These are phyloP conservation scores for Epizoanthus ramosus DNA, from an alignment of 92 coral and sea anemone species.

Conservation along the genomic window DNA sequence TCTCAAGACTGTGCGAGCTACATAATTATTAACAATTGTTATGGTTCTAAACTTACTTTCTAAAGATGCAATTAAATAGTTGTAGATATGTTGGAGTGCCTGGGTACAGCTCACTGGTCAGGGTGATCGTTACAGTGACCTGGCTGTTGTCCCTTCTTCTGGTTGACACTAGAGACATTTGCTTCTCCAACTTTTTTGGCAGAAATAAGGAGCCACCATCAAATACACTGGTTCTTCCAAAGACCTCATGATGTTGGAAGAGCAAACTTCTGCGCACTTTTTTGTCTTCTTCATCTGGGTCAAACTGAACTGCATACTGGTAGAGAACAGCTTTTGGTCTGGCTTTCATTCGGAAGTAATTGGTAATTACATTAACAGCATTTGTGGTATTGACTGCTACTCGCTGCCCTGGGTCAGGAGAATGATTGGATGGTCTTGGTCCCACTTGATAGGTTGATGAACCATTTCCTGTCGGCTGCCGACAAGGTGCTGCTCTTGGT, in stretches of 20 bases:
- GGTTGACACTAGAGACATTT: background rate
- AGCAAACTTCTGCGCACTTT: background rate
- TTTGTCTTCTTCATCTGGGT: constrained; percentile 11
- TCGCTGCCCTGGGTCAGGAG: too few species aligned
- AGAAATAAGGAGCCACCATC: constrained; percentile 1
- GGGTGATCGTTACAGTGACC: background rate
- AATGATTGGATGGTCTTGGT: too few species aligned
- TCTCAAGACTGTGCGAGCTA: too few species aligned
- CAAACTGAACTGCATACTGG: constrained; percentile 21
- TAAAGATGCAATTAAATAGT: constrained; percentile 3
- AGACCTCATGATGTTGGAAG: background rate
- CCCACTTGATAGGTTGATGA: background rate
- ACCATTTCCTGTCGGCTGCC: background rate
- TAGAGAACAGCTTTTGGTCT: constrained; percentile 3
- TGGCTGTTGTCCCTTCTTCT: background rate
- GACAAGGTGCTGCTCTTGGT: background rate
- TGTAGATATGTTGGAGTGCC: constrained; percentile 5
- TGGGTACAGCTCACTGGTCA: constrained; percentile 8
- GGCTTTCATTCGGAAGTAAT: constrained; percentile 7
- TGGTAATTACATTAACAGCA: background rate
- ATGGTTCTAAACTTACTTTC: background rate
- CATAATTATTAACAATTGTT: too few species aligned
- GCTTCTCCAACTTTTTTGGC: background rate
- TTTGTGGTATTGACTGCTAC: too few species aligned
- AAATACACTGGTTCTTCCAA: constrained; percentile 6